Conservation (phyloP, 2,113 vertebrate genomes). For the Vombatus ursinus region DNA sequence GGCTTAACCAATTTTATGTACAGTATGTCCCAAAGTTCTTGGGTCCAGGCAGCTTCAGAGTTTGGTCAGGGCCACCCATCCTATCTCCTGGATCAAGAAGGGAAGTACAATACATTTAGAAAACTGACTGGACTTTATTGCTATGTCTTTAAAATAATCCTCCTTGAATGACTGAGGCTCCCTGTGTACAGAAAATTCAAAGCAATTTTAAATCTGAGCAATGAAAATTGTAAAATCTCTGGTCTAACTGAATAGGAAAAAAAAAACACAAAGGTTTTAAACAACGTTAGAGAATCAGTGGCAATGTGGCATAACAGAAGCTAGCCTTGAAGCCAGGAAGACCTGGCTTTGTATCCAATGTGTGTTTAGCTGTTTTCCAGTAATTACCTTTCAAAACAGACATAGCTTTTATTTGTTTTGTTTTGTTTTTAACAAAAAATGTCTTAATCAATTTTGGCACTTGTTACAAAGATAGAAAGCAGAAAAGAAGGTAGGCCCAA, state of each 20-base stretch:
- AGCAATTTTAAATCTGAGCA: not conserved
- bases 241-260: not conserved
- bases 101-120: not conserved
- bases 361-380: not conserved
- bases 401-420: not conserved
- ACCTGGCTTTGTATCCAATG: not conserved
- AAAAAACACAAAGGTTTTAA: not conserved
- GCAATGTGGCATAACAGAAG: not conserved
- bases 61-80: not conserved
- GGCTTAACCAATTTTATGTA: not conserved
- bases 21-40: not conserved
- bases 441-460: not conserved
- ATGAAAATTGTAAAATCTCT: not conserved
- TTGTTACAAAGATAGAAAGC: not conserved
- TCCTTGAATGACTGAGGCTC: not conserved
- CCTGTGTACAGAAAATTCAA: not conserved
- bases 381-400: not conserved
- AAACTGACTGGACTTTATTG: not conserved
- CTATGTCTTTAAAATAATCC: not conserved
- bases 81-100: not conserved
- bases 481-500: not conserved
- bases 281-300: not conserved
- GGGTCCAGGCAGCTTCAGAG: not conserved
- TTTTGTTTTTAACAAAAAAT: slow-evolving; percentile 18
- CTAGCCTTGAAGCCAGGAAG: not conserved